phyloP scores from a whole-genome alignment of 2,113 vertebrate genomes.

The Proterorhinus semilunaris region DNA sequence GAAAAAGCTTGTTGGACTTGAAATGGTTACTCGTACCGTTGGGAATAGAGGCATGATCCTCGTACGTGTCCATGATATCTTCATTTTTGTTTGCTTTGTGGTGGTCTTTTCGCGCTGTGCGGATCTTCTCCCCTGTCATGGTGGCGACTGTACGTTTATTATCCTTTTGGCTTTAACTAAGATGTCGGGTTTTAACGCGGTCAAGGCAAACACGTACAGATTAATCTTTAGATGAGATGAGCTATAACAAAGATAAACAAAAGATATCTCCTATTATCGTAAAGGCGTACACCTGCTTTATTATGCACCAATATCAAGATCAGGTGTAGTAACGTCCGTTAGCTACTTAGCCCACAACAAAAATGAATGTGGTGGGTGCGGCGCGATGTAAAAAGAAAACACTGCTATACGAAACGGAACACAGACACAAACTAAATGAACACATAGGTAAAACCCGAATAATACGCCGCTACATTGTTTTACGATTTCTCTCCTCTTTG shows the following conservation, averaged over 20 bases:
- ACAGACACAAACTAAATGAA: constrained; percentile 28
- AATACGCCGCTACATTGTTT: constrained; percentile 47
- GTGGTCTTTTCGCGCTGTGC: constrained; percentile 85
- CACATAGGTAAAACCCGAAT: constrained; percentile 6
- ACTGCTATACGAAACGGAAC: constrained; percentile 39
- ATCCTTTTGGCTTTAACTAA: neutral
- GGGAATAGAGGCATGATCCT: constrained; percentile 75
- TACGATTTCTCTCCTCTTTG: neutral
- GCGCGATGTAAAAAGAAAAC: constrained; percentile 56
- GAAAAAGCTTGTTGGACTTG: constrained; percentile 74
- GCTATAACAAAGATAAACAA: too few species aligned
- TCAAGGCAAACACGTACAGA: neutral
- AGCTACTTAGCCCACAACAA: constrained; percentile 40
- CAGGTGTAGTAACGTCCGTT: constrained; percentile 22
- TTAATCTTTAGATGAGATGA: neutral
- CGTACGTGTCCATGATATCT: constrained; percentile 80
- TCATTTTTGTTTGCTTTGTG: constrained; percentile 84
- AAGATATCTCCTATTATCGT: neutral
- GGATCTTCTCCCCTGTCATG: constrained; percentile 93
- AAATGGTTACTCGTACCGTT: constrained; percentile 63
- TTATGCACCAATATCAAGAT: neutral
- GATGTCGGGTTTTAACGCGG: too few species aligned
- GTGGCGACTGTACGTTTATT: constrained; percentile 15
- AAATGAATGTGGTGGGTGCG: constrained; percentile 54
- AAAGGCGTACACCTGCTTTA: constrained; percentile 27